Evolutionary conservation across 2,113 vertebrate species (phyloP).

Genomic region (Ictidomys tridecemlineatus): DNA sequence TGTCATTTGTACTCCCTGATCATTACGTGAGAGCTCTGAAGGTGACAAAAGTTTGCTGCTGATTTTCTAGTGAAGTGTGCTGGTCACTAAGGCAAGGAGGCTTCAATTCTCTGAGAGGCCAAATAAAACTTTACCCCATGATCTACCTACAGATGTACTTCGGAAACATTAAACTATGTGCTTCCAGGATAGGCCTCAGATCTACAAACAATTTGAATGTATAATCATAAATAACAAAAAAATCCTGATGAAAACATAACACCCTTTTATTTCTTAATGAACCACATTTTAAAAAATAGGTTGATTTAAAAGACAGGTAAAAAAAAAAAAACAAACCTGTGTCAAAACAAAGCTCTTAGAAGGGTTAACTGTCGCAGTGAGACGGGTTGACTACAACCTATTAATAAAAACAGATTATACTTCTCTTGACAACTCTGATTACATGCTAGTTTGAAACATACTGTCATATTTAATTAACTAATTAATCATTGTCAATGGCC

Average conservation of each 20-base stretch:
- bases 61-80: background rate
- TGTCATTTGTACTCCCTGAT: background rate
- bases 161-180: background rate
- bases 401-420: background rate
- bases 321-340: background rate
- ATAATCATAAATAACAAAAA: background rate
- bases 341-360: background rate
- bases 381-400: background rate
- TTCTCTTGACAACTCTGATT: constrained; percentile 58
- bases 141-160: constrained; percentile 6
- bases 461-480: constrained; percentile 61
- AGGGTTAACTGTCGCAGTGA: background rate
- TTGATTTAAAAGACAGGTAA: constrained; percentile 36
- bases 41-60: background rate
- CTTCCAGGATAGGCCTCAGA: background rate
- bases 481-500: constrained; percentile 61
- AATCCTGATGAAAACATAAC: background rate
- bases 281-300: background rate
- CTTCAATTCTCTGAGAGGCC: background rate
- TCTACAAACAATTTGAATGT: background rate
- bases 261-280: constrained; percentile 25
- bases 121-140: background rate
- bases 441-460: constrained; percentile 55
- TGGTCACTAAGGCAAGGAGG: background rate
- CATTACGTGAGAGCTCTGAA: background rate